phyloP scores from a whole-genome alignment of 2,797 vertebrate genomes.

The Sphenopsis melanotis region DNA sequence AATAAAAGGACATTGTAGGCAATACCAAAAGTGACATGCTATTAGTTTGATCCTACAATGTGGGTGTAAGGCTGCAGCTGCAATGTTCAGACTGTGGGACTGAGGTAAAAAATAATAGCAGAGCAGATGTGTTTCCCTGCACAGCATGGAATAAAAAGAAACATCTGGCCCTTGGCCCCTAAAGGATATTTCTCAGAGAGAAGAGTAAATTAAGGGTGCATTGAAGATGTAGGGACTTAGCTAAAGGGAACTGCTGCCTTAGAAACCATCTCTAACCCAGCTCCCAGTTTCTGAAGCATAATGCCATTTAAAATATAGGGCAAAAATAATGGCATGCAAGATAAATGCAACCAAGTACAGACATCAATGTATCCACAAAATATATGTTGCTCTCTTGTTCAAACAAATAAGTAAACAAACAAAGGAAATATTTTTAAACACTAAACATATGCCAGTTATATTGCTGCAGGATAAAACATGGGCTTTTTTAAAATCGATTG shows the following conservation, averaged over 20 bases:
- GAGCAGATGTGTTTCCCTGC: conserved; percentile 33
- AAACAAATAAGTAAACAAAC: conserved; percentile 47
- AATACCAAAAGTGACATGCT: neutral
- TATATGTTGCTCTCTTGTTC: conserved; percentile 15
- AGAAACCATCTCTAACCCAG: neutral
- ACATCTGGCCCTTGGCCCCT: conserved; percentile 57
- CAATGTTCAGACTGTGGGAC: neutral
- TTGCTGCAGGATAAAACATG: conserved; percentile 47
- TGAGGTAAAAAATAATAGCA: conserved; percentile 26
- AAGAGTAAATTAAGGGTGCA: conserved; percentile 37
- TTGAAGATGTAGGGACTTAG: neutral
- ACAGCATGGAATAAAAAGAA: conserved; percentile 35
- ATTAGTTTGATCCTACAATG: neutral
- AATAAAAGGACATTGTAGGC: neutral
- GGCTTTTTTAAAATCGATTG: conserved; percentile 35
- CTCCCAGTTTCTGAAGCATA: neutral
- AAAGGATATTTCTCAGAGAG: conserved; percentile 14
- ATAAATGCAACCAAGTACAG: neutral
- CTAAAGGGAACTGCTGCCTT: conserved; percentile 21
- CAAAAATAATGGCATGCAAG: neutral
- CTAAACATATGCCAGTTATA: neutral
- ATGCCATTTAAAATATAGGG: conserved; percentile 1
- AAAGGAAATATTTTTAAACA: conserved; percentile 44
- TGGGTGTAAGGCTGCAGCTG: neutral
- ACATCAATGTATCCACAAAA: conserved; percentile 6